phyloP scores from a whole-genome alignment of 2,797 vertebrate species.

The Oryzias dopingdopingensis region DNA sequence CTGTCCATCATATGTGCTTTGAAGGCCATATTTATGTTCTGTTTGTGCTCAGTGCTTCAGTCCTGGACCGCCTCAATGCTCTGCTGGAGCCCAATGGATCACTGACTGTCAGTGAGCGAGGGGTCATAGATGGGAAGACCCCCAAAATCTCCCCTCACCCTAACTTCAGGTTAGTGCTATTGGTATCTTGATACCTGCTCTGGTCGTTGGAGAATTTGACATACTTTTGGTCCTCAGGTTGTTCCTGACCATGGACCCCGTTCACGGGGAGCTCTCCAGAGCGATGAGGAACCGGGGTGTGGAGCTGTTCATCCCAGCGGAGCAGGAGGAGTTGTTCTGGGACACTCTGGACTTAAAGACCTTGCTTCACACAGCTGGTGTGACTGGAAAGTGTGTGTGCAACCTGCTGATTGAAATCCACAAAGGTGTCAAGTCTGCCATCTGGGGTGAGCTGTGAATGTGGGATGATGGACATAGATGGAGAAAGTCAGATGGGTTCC shows the following conservation, averaged over 20 bases:
- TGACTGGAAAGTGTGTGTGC: slow-evolving; percentile 86
- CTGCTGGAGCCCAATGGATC: slow-evolving; percentile 92
- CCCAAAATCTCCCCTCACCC: slow-evolving; percentile 88
- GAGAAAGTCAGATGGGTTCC: neutral
- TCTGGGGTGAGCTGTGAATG: slow-evolving; percentile 80
- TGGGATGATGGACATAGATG: too few species aligned
- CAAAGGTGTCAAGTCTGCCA: slow-evolving; percentile 75
- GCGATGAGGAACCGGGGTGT: slow-evolving; percentile 98
- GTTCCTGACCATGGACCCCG: slow-evolving; percentile 95
- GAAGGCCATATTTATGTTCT: neutral
- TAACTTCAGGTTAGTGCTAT: slow-evolving; percentile 87
- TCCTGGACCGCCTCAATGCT: slow-evolving; percentile 95
- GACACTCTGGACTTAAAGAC: slow-evolving; percentile 87
- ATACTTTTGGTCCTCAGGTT: slow-evolving; percentile 70
- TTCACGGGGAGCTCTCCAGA: slow-evolving; percentile 93
- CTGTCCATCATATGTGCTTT: neutral
- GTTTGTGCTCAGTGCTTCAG: slow-evolving; percentile 84
- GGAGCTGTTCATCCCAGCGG: slow-evolving; percentile 90
- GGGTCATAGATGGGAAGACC: slow-evolving; percentile 88
- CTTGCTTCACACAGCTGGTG: slow-evolving; percentile 85
- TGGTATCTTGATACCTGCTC: neutral
- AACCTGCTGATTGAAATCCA: slow-evolving; percentile 86
- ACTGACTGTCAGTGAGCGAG: slow-evolving; percentile 91
- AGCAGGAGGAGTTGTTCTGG: slow-evolving; percentile 76
- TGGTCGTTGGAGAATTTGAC: neutral